phyloP scores from a whole-genome alignment of 2,888 invertebrate genomes.

The Xanthorhoe designata region DNA sequence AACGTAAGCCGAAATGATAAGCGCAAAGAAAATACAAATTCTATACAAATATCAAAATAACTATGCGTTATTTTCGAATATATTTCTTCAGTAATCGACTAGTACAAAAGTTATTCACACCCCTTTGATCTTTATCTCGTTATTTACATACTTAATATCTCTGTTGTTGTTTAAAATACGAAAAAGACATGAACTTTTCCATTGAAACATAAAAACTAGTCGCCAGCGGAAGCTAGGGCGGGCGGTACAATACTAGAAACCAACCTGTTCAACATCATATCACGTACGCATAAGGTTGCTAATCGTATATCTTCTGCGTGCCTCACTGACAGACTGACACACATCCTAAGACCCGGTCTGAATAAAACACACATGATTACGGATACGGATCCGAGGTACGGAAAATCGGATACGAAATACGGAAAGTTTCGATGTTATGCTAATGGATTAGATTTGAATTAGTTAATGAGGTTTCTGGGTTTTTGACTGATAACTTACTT shows the following conservation, averaged over 20 bases:
- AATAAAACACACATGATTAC: conserved; percentile 50
- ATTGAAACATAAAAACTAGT: conserved; percentile 36
- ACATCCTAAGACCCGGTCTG: conserved; percentile 58
- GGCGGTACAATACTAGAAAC: conserved; percentile 39
- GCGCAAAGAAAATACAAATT: no score
- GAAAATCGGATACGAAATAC: conserved; percentile 30
- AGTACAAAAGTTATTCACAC: no score
- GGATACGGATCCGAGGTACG: conserved; percentile 38
- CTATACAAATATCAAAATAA: no score
- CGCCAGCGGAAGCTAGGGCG: conserved; percentile 42
- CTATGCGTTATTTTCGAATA: no score
- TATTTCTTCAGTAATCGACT: no score
- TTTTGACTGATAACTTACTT: conserved; percentile 12
- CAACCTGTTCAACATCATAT: conserved; percentile 22
- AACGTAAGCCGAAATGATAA: no score
- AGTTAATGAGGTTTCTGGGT: conserved; percentile 32
- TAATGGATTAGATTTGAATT: conserved; percentile 38
- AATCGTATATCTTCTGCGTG: conserved; percentile 23
- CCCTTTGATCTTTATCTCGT: neutral
- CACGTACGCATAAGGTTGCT: conserved; percentile 18
- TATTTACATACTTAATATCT: neutral
- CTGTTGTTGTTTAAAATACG: conserved; percentile 14
- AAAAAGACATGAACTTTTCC: conserved; percentile 31
- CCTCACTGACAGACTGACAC: conserved; percentile 47
- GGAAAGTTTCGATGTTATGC: conserved; percentile 33